Base-by-base conservation (phyloP, 2,888 invertebrate species). In the Arrhopalites spinosus region DNA sequence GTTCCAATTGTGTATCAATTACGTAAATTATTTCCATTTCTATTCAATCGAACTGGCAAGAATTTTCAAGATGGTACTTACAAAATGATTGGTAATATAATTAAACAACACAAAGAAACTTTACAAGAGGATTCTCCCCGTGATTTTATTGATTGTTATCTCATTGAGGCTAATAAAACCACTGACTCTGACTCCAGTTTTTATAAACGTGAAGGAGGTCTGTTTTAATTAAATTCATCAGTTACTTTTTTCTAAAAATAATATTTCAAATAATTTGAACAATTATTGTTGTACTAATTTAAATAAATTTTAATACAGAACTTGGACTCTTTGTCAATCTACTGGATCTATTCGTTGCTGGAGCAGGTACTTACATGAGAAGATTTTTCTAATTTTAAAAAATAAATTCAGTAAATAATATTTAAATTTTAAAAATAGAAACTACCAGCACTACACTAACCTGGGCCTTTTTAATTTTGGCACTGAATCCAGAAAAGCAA, bases 81-180 rank as follows among this genome's bases (percentile, higher is more conserved):
- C 29, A 63, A 36, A 1, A 77, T 81, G 61, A 80, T 82, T n/a
- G 72, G 71, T 1, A 71, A 76, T 2, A 73, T 72, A 11, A 78
- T 82, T 17, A 27, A 77, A 7, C 75, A 78, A 3, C 82, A 82
- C 67, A 66, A 79, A 53, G 63, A 74, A 0, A 76, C 80, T 30
- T 79, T 78, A 47, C 79, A 79, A 47, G 73, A 71, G 17, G 74
- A 77, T 17, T 50, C 78, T 0, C 78, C 78, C 0, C 43, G 81
- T 43, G 82, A 82, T 70, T 82, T 81, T 50, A 79, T 82, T 50
- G 82, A 82, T 70, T 78, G 78, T 25, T 82, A 81, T 59, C 50
- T 81, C 15, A 70, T 68, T 0, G 79, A 82, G 74, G 78, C 79
- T 61, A 75, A 77, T 45, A 70, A 74, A 25, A 77, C 77, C 0